Evolutionary conservation across 1,140 invertebrate genomes (phyloP), one percentile per base, ranked within the genome.

Genomic region (Eciton burchellii): DNA sequence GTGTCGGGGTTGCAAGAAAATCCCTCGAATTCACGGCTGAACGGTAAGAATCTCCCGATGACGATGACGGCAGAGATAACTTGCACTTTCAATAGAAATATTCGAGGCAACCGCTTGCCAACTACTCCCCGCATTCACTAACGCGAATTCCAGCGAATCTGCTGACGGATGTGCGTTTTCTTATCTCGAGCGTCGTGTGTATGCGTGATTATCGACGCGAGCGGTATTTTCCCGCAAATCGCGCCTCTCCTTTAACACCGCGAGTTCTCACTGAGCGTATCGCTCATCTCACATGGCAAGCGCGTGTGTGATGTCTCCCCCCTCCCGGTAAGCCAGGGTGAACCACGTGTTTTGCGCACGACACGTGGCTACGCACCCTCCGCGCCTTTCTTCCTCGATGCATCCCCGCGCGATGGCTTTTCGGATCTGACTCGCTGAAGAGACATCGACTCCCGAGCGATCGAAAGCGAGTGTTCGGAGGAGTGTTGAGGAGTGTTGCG

Each of bases 31-130:
- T 19, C 14, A 11, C 79, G 83, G 8, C 59, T 68, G 1, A 76
- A 79, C 11, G 81, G 86, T 88, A 72, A 86, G 43, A 57, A 73
- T 70, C 35, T 68, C 8, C 9, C 0, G 41, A 24, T n/a, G 54
- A 77, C 26, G 16, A 26, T 1, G 6, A 35, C 6, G 35, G 6
- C 35, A n/a, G n/a, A n/a, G 35, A 35, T 35, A 6, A 3, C 66
- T 6, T n/a, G 16, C 3, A 19, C n/a, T 14, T 26, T 62, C n/a
- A 57, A 56, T 11, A 16, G 16, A 1, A 57, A 47, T 9, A 24
- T 24, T 45, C n/a, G 4, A 29, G 29, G 4, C n/a, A 54, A 74
- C 26, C 14, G 29, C 29, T 63, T 63, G 21, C 19, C 14, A 6
- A 35, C 35, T 35, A n/a, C 16, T n/a, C n/a, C n/a, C n/a, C 45